phyloP scores from a whole-genome alignment of 2,797 vertebrate genomes.

The Nothura maculosa region DNA sequence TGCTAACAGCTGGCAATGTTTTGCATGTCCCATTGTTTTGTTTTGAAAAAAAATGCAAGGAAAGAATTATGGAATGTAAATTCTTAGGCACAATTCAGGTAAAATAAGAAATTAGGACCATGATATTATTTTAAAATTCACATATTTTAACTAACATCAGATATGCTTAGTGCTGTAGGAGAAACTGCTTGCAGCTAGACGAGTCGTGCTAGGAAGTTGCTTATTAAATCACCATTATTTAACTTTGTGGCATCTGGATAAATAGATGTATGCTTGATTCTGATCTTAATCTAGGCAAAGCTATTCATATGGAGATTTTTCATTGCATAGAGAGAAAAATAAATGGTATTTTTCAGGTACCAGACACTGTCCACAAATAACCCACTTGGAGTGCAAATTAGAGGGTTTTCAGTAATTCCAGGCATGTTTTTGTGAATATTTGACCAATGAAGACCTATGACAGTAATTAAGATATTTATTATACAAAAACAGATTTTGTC shows the following conservation, averaged over 20 bases:
- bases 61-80: background rate
- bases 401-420: background rate
- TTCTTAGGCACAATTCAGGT: background rate
- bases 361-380: background rate
- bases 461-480: constrained; percentile 30
- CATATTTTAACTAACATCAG: constrained; percentile 57
- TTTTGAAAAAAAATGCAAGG: background rate
- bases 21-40: constrained; percentile 20
- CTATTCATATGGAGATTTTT: background rate
- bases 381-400: background rate
- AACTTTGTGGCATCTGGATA: constrained; percentile 46
- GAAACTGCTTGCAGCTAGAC: constrained; percentile 60
- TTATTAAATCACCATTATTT: constrained; percentile 61
- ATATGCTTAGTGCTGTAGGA: constrained; percentile 38
- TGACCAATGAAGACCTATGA: background rate
- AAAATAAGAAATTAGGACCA: background rate
- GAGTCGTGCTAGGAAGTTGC: constrained; percentile 61
- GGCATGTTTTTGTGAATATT: background rate
- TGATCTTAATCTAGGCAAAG: constrained; percentile 31
- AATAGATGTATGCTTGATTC: background rate
- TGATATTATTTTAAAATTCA: constrained; percentile 43
- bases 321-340: constrained; percentile 24
- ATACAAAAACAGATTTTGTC: constrained; percentile 18
- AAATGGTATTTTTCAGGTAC: background rate
- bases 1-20: constrained; percentile 48